Evolutionary conservation across 2,888 invertebrate species (phyloP).

Genomic region (Julus scandinavius): DNA sequence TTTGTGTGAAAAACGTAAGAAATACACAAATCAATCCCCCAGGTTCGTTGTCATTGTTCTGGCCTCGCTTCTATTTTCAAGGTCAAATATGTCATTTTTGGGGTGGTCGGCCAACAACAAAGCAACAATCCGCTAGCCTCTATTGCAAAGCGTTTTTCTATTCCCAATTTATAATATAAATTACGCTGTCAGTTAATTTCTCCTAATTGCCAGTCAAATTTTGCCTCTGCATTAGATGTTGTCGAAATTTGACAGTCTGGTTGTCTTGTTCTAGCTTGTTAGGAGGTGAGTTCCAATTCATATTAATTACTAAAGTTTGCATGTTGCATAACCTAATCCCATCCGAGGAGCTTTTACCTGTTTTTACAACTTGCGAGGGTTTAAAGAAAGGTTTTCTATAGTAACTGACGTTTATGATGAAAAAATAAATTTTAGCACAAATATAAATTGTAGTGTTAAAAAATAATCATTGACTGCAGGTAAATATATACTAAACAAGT

Average conservation of each 20-base stretch:
- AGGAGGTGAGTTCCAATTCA: too few species aligned
- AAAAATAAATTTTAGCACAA: too few species aligned
- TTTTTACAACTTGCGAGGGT: too few species aligned
- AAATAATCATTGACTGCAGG: too few species aligned
- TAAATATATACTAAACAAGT: too few species aligned
- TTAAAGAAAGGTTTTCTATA: too few species aligned
- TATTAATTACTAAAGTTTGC: too few species aligned
- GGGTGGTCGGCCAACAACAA: conserved; percentile 18
- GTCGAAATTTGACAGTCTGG: background rate
- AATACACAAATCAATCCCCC: background rate
- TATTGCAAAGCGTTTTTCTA: background rate
- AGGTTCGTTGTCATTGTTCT: background rate
- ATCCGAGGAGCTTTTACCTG: too few species aligned
- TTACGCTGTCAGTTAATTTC: background rate
- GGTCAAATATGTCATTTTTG: conserved; percentile 53
- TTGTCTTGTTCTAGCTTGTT: background rate
- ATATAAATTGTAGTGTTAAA: too few species aligned
- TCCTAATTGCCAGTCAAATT: background rate
- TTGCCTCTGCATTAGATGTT: background rate
- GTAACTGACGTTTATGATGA: too few species aligned
- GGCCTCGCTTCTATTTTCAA: conserved; percentile 43
- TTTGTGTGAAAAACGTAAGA: background rate
- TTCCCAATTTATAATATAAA: conserved; percentile 10
- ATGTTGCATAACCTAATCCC: too few species aligned
- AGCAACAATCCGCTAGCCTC: conserved; percentile 18